Base-by-base conservation (phyloP, 2,797 vertebrate genomes). In the Macropus fuliginosus region DNA sequence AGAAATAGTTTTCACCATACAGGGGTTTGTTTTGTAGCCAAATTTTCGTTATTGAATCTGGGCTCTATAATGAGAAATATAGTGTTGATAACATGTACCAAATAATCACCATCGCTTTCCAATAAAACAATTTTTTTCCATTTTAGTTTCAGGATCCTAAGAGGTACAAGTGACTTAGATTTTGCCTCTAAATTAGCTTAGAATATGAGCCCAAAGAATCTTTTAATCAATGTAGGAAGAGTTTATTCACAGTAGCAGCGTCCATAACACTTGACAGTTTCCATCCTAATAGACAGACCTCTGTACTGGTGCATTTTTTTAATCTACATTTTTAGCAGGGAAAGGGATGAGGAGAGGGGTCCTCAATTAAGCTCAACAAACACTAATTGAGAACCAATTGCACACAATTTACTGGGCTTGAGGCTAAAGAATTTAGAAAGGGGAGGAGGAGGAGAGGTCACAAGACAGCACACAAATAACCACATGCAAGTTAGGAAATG, bases 341-440 rank as follows among this genome's bases (percentile, higher is more conserved):
- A 94, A 94, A 55, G 92, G 46, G 27, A 3, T 57, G 91, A 3
- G 16, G 52, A 95, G 95, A 92, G 40, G 18, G 34, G 66, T 94
- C 95, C 29, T 27, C 91, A 5, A 66, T 66, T 66, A n/a, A 66
- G 62, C 59, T 66, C 62, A 66, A n/a, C 34, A 66, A n/a, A 66
- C 34, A n/a, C 62, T 66, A 16, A 18, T 16, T 66, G 62, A 66
- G 62, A 66, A 66, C 62, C 62, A 66, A 66, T 66, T n/a, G n/a
- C n/a, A 66, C 62, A 66, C 34, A 66, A 16, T 18, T n/a, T 66
- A 18, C 34, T 66, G 62, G 34, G 4, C 62, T 66, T 66, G 62
- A 66, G 62, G 34, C 34, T 66, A 66, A 66, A n/a, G 14, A 66
- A 66, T 66, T 66, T 66, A 14, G 62, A 5, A 18, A 1, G 62